phyloP scores from a whole-genome alignment of 2,888 invertebrate species.

The Dynastes hyllus region DNA sequence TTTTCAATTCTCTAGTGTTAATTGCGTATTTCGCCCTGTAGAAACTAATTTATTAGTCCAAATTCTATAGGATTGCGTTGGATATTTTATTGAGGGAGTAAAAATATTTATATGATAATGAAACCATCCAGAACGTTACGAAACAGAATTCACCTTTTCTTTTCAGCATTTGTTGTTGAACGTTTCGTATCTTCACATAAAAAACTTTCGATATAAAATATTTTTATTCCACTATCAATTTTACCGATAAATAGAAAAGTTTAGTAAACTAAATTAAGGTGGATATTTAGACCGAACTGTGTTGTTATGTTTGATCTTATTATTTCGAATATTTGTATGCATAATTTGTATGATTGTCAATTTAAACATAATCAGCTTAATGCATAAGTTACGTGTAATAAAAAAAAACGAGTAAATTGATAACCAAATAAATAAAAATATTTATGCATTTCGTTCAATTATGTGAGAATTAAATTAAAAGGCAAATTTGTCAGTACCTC shows the following conservation, averaged over 20 bases:
- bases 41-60: constrained; percentile 18
- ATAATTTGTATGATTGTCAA: too few relatives aligned
- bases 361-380: too few relatives aligned
- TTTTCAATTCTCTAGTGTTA: constrained; percentile 3
- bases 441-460: too few relatives aligned
- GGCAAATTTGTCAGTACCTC: too few relatives aligned
- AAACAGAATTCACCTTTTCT: not conserved
- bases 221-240: constrained; percentile 26
- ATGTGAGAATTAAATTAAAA: too few relatives aligned
- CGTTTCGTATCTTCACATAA: not conserved
- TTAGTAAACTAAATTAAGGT: not conserved
- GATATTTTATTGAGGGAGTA: constrained; percentile 21
- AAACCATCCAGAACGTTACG: not conserved
- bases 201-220: constrained; percentile 11
- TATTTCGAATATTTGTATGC: constrained; percentile 5
- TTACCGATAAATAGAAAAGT: constrained; percentile 9
- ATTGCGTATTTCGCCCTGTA: not conserved
- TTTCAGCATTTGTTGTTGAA: constrained; percentile 4
- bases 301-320: constrained; percentile 20
- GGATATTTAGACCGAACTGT: not conserved
- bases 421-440: too few relatives aligned
- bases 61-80: constrained; percentile 29
- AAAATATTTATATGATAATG: constrained; percentile 21
- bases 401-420: too few relatives aligned
- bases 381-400: too few relatives aligned